Conservation (phyloP, 1,140 invertebrate species). For the Panulirus ornatus region DNA sequence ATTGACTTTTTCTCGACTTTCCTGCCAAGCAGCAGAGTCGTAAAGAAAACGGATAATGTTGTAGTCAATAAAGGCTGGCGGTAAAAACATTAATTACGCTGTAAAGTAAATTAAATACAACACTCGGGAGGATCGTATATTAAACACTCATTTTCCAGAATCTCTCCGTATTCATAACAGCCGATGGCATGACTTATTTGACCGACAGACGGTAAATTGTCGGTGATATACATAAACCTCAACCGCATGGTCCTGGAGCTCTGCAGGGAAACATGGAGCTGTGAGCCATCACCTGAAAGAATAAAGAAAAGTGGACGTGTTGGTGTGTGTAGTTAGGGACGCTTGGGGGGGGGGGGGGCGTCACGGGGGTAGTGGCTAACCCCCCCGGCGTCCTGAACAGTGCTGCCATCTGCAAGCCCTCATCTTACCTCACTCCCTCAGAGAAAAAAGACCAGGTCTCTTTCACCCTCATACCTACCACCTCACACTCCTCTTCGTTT, state of each 20-base stretch:
- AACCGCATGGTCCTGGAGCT: not conserved
- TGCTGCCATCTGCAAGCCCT: too few species aligned
- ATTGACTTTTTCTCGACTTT: constrained; percentile 44
- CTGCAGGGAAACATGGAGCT: constrained; percentile 30
- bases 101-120: constrained; percentile 68
- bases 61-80: constrained; percentile 45
- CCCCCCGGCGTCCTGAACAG: not conserved
- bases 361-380: not conserved
- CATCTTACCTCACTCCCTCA: not conserved
- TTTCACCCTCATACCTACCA: not conserved
- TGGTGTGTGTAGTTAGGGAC: not conserved
- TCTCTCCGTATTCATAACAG: not conserved
- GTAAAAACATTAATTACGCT: constrained; percentile 62
- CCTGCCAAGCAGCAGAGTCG: constrained; percentile 44
- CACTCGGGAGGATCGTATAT: not conserved
- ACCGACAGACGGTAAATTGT: not conserved
- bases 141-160: not conserved
- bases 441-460: not conserved
- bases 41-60: constrained; percentile 64
- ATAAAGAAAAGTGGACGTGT: constrained; percentile 33
- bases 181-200: constrained; percentile 12
- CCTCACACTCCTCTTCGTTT: not conserved
- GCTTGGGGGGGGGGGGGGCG: not conserved
- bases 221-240: not conserved
- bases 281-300: constrained; percentile 19